Conservation (phyloP, 2,888 invertebrate genomes). For the Drepanosiphum platanoidis region DNA sequence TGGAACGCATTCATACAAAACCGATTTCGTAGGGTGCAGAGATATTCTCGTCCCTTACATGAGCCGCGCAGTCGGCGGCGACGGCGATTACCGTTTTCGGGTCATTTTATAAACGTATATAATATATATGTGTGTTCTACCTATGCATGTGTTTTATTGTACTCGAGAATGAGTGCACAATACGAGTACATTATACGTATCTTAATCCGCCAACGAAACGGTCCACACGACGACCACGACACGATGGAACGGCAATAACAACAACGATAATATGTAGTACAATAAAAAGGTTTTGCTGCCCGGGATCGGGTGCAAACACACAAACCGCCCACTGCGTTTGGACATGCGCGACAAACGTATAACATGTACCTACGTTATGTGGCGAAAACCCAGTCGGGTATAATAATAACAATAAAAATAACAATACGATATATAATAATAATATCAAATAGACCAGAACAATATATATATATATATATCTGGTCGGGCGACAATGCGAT, state of each 20-base stretch:
- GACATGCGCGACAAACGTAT: background rate
- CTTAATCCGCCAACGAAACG: constrained; percentile 28
- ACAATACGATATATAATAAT: background rate
- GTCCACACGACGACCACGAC: constrained; percentile 2
- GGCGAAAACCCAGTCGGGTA: constrained; percentile 25
- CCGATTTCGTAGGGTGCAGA: background rate
- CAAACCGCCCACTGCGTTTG: constrained; percentile 35
- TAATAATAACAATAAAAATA: constrained; percentile 8
- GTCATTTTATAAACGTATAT: background rate
- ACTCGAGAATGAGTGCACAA: background rate
- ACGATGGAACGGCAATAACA: background rate
- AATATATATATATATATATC: background rate
- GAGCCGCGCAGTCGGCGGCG: background rate
- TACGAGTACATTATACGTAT: background rate
- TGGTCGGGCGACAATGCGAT: constrained; percentile 23
- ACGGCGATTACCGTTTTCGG: constrained; percentile 8
- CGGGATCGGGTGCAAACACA: constrained; percentile 27
- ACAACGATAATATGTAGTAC: background rate
- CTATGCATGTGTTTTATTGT: background rate
- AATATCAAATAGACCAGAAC: constrained; percentile 34
- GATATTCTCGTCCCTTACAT: no score
- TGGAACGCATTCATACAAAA: background rate
- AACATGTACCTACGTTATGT: background rate
- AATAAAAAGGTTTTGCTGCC: constrained; percentile 47
- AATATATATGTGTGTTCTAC: no score